Percentiles rank a stretch among this genome's conserved stretches.
Evolutionary conservation across 1,140 invertebrate species (phyloP).

Genomic region (Rhyacophila brunnea): DNA sequence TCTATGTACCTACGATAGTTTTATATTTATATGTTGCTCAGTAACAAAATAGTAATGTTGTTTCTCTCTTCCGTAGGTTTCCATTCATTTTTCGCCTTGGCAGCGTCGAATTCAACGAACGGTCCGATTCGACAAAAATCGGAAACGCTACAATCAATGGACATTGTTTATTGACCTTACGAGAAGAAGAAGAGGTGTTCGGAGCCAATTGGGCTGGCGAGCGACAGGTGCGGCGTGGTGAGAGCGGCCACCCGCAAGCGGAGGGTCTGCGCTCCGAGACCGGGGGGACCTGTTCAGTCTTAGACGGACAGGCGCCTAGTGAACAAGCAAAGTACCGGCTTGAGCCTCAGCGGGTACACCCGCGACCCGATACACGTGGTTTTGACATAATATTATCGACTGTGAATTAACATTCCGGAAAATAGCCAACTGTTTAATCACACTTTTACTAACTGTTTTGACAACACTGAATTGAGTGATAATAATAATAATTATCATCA

Average conservation of each 20-base stretch:
- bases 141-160: background rate
- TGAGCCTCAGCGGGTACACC: background rate
- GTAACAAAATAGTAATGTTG: no score
- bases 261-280: slow-evolving; percentile 10
- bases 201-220: slow-evolving; percentile 28
- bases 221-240: slow-evolving; percentile 49
- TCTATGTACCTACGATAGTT: no score
- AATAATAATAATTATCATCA: background rate
- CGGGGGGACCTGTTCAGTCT: slow-evolving; percentile 37
- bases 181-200: background rate
- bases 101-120: no score
- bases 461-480: background rate
- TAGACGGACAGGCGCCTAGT: slow-evolving; percentile 45
- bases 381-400: background rate
- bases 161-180: slow-evolving; percentile 5
- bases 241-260: slow-evolving; percentile 44
- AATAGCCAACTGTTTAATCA: background rate
- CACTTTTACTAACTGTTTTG: background rate
- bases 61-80: no score
- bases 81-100: no score
- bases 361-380: slow-evolving; percentile 10
- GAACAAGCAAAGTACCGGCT: slow-evolving; percentile 21
- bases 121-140: no score
- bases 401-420: background rate
- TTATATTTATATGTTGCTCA: no score